phyloP scores from a whole-genome alignment of 2,888 invertebrate species.

The Clistopyga incitator region DNA sequence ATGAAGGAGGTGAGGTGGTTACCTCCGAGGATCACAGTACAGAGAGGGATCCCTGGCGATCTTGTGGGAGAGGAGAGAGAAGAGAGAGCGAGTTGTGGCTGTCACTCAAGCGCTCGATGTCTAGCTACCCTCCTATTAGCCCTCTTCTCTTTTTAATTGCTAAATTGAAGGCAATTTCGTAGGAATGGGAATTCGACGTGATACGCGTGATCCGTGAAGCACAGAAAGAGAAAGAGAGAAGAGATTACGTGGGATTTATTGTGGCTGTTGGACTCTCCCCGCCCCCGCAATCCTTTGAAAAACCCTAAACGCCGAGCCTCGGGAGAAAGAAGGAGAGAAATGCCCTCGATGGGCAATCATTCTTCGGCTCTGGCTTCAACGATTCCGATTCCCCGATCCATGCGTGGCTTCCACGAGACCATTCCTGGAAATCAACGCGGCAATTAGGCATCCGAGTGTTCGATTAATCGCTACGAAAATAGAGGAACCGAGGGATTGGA shows the following conservation, averaged over 20 bases:
- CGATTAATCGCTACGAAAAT: slow-evolving; percentile 63
- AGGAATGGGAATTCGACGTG: slow-evolving; percentile 78
- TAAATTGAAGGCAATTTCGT: slow-evolving; percentile 84
- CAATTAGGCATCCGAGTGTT: slow-evolving; percentile 64
- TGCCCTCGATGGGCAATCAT: slow-evolving; percentile 42
- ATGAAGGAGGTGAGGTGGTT: slow-evolving; percentile 32
- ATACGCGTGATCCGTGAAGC: slow-evolving; percentile 62
- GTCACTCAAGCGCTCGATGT: slow-evolving; percentile 82
- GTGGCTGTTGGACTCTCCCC: slow-evolving; percentile 42
- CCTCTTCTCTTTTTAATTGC: slow-evolving; percentile 83
- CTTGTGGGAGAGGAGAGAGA: slow-evolving; percentile 81
- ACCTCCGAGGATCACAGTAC: slow-evolving; percentile 10
- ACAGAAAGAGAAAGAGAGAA: slow-evolving; percentile 4
- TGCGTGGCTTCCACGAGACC: slow-evolving; percentile 35
- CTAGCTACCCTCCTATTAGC: slow-evolving; percentile 83
- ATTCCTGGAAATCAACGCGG: slow-evolving; percentile 63
- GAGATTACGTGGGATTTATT: slow-evolving; percentile 72
- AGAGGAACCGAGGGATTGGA: slow-evolving; percentile 55
- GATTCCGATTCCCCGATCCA: slow-evolving; percentile 40
- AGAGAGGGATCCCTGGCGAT: slow-evolving; percentile 15
- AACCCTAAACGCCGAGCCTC: slow-evolving; percentile 18
- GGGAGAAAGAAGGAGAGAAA: slow-evolving; percentile 35
- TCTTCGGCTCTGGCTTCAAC: slow-evolving; percentile 50
- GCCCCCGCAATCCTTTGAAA: slow-evolving; percentile 55
- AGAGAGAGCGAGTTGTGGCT: slow-evolving; percentile 75